Evolutionary conservation across 2,797 vertebrate species (phyloP).

Genomic region (Crocodylus rhombifer): DNA sequence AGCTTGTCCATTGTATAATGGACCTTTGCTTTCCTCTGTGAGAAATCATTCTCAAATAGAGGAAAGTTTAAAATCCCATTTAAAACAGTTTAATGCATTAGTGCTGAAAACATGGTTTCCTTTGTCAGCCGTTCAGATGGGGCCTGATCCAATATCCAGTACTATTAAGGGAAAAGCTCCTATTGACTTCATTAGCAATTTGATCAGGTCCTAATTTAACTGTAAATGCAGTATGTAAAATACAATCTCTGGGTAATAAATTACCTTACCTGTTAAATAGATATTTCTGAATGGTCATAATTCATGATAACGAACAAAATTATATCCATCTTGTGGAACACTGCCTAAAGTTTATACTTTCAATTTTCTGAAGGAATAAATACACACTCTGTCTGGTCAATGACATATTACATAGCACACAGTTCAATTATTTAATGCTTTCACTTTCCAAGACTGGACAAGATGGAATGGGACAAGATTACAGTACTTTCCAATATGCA

Average conservation of each 20-base stretch:
- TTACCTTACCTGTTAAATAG: slow-evolving; percentile 49
- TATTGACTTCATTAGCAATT: not conserved
- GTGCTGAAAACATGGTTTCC: slow-evolving; percentile 47
- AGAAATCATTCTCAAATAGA: slow-evolving; percentile 31
- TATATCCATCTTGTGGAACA: not conserved
- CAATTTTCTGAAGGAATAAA: not conserved
- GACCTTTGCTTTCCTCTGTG: not conserved
- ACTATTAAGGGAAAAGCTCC: not conserved
- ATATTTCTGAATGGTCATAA: slow-evolving; percentile 44
- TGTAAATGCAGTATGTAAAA: slow-evolving; percentile 73
- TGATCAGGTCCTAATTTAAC: slow-evolving; percentile 49
- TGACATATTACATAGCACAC: not conserved
- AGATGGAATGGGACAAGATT: not conserved
- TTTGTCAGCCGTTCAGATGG: slow-evolving; percentile 70
- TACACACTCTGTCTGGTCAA: not conserved
- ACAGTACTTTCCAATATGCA: not conserved
- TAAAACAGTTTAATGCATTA: slow-evolving; percentile 62
- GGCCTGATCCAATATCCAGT: not conserved
- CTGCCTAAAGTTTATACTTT: slow-evolving; percentile 24
- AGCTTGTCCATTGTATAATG: not conserved
- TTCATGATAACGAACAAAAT: slow-evolving; percentile 15
- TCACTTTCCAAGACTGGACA: not conserved
- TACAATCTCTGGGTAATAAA: slow-evolving; percentile 72
- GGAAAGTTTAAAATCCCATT: slow-evolving; percentile 67
- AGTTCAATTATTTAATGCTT: not conserved